Conservation (phyloP, 2,113 vertebrate species). For the Aythya baeri region DNA sequence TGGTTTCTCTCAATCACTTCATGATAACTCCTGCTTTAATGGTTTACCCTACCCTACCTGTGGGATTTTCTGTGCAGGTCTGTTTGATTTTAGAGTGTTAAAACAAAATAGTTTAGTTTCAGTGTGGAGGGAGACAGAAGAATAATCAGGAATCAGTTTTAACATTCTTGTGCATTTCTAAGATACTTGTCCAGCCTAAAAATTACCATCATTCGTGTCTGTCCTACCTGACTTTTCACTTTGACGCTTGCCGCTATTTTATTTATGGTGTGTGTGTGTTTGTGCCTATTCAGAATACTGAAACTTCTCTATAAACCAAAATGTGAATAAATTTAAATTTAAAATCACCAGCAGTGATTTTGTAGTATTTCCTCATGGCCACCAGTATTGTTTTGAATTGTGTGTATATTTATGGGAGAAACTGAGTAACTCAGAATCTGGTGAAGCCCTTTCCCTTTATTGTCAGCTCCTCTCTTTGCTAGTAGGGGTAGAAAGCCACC, state of each 20-base stretch:
- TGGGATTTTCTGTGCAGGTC: background rate
- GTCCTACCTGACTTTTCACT: background rate
- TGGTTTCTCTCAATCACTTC: background rate
- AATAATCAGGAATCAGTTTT: background rate
- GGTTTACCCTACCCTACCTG: no score
- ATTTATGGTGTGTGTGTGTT: background rate
- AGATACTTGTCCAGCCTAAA: background rate
- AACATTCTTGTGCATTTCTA: background rate
- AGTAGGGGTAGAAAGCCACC: background rate
- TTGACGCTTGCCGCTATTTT: background rate
- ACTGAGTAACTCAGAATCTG: background rate
- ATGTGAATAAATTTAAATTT: background rate
- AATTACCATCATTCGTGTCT: background rate
- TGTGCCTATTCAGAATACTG: background rate
- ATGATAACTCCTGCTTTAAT: background rate
- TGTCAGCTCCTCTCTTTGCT: background rate
- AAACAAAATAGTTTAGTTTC: background rate
- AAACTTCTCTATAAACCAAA: background rate
- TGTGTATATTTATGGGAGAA: accelerated
- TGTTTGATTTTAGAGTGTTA: background rate
- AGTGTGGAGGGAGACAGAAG: background rate
- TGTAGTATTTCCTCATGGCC: background rate
- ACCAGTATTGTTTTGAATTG: accelerated
- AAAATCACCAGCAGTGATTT: background rate
- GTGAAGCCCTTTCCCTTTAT: background rate